Evolutionary conservation across 1,140 invertebrate species (phyloP), one percentile per base, ranked within the genome.

Genomic region (Spodoptera litura): DNA sequence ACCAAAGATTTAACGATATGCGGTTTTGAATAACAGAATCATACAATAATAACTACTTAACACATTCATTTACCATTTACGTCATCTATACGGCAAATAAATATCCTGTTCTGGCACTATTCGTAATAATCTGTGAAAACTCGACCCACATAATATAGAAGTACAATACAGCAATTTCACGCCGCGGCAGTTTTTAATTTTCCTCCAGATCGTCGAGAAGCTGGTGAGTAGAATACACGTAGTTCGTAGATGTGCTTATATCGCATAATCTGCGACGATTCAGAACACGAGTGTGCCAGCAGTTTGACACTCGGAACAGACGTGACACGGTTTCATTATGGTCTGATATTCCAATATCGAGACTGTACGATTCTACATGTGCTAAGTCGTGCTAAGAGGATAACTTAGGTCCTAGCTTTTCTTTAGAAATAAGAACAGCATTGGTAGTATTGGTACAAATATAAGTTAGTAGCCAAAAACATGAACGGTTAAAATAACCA

Each of bases 101-200:
- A 20, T 15, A 10, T 56, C 10, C n/a, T 20, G 38, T 10, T 9
- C 38, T 44, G 6, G 38, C 38, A 44, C 38, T 44, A 6, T 44
- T 9, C 6, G 9, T 44, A 44, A 44, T 44, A 44, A 44, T 9
- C 3, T 9, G 31, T 31, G 20, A 58, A 11, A 13, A 11, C n/a
- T 59, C 58, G 13, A 64, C 35, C 15, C 35, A 49, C 9, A 15
- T 3, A 31, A 20, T 12, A 35, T 20, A 12, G 62, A 38, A 38
- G 15, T 49, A 44, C 38, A 66, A 66, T 66, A 49, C 38, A 66
- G 62, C 62, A 49, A 49, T 66, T 66, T 66, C 38, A 49, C 62
- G 38, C 15, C 62, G 15, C 51, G 15, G 49, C 44, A 10, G 62
- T 10, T 66, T 66, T 66, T 61, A 61, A 61, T 61, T 61, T 44